Base-by-base conservation (phyloP, 1,140 invertebrate genomes). In the Saxidomus purpurata region DNA sequence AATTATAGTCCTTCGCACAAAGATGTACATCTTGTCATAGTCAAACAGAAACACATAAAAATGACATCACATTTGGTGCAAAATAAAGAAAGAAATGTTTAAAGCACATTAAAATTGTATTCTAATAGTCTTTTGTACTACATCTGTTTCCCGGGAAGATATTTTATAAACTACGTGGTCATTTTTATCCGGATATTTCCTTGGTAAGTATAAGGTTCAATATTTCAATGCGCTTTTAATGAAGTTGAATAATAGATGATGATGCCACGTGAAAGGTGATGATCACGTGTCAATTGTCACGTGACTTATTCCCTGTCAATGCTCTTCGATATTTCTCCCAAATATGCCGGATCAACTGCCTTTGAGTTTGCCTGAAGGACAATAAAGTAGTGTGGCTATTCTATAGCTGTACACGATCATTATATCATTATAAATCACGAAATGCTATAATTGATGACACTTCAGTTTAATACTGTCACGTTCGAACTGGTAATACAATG, bases 281-380 rank as follows among this genome's bases (percentile, higher is more conserved):
- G 34, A 19, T 25, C n/a, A 77, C 25, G 22, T 77, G 74, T 34
- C 11, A 17, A 63, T 4, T 8, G 52, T n/a, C 36, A 63, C 55
- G 52, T 61, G 38, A 87, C 40, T 77, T 87, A 87, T 77, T 76
- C 71, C 52, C 69, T 76, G 52, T 77, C 71, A 43, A 87, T 74
- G 28, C 49, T 87, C 43, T 87, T 87, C 9, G 74, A 36, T 28
- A 87, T 47, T 61, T 87, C 71, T 6, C 84, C 84, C 22, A 34
- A 38, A 36, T 87, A 87, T 59, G 43, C 40, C 17, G 84, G 84
- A 47, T 40, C 40, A 28, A 36, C 34, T n/a, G 2, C 19, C 74
- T 87, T 87, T 6, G 69, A 38, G 28, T 87, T 87, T 36, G 84
- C 84, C 84, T 87, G 84, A 87, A 87, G 67, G 9, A 38, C 67